Evolutionary conservation across 2,797 vertebrate genomes (phyloP), one percentile per base, ranked within the genome.

Genomic region (Coregonus ussuriensis): DNA sequence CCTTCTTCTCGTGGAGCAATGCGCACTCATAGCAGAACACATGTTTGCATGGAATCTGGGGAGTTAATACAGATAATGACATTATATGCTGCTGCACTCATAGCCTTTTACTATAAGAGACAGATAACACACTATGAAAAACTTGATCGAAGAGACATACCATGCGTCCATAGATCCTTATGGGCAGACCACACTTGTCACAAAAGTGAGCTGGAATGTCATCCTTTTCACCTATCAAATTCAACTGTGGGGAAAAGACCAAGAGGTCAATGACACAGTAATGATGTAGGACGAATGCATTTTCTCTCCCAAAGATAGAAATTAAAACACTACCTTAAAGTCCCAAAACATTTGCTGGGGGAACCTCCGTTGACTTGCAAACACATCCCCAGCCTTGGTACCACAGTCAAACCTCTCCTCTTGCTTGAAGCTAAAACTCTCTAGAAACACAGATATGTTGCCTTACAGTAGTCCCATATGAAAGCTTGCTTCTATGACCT

Each of bases 21-120:
- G 98, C 98, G 91, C 98, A 99, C 59, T 99, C 98, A 76, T 98
- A 98, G 91, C 98, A 99, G 93, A 99, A 99, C 56, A 99, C 98
- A 81, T 99, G 98, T 82, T 99, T 99, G 86, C 98, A 99, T 53
- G 98, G 98, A 89, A 99, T 99, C 98, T 99, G 91, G 74, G 68
- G n/a, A 74, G 77, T 13, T 2, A 41, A 1, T 54, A 21, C 16
- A 0, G 3, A 47, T 47, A 9, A 41, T 2, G 21, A 11, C 3
- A 37, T 4, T 11, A 63, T 65, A 53, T 69, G 15, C 54, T 4
- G 1, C 25, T 1, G 53, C 33, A 7, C 29, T 0, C 31, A 7
- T 25, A 47, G 37, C n/a, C 16, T 53, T 14, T 41, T 15, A 11
- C 31, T 74, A 21, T 21, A 41, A 13, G 59, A 62, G 7, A 5